phyloP scores from a whole-genome alignment of 2,888 invertebrate species.

The Phengaris arion region DNA sequence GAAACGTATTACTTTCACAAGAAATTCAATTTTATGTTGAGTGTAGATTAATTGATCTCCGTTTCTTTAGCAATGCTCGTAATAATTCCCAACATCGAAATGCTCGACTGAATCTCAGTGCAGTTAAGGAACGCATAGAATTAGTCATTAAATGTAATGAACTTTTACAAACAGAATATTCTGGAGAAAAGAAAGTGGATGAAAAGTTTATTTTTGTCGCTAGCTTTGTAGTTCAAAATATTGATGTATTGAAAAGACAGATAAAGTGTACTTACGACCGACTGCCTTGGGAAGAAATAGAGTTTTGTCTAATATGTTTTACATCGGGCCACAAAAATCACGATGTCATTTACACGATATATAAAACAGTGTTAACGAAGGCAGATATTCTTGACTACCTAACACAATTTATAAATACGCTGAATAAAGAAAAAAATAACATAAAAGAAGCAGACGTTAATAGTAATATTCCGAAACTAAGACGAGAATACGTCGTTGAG shows the following conservation, averaged over 20 bases:
- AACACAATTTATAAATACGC: background rate
- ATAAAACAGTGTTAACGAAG: constrained; percentile 8
- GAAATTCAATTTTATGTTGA: constrained; percentile 13
- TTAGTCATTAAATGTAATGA: background rate
- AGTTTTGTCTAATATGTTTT: constrained; percentile 22
- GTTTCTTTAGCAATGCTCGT: background rate
- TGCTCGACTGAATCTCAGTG: background rate
- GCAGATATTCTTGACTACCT: background rate
- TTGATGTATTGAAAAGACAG: constrained; percentile 23
- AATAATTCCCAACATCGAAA: background rate
- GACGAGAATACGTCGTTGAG: background rate
- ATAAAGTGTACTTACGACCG: constrained; percentile 8
- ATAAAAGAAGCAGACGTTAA: constrained; percentile 3
- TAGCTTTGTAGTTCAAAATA: constrained; percentile 12
- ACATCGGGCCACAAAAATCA: constrained; percentile 2
- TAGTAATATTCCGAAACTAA: constrained; percentile 6
- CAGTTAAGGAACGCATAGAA: constrained; percentile 6
- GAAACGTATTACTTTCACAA: constrained; percentile 1
- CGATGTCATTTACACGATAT: background rate
- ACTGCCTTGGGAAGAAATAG: constrained; percentile 25
- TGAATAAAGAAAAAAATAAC: background rate
- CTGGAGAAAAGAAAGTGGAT: constrained; percentile 5
- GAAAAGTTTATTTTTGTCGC: constrained; percentile 13
- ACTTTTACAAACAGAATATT: constrained; percentile 3
- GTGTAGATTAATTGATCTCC: constrained; percentile 3